A percentile compares a stretch with the other conserved stretches of the same genome.
These are phyloP conservation scores for Leucophenga maculata DNA, from an alignment of 2,888 invertebrate genomes.

Conservation along the genomic window DNA sequence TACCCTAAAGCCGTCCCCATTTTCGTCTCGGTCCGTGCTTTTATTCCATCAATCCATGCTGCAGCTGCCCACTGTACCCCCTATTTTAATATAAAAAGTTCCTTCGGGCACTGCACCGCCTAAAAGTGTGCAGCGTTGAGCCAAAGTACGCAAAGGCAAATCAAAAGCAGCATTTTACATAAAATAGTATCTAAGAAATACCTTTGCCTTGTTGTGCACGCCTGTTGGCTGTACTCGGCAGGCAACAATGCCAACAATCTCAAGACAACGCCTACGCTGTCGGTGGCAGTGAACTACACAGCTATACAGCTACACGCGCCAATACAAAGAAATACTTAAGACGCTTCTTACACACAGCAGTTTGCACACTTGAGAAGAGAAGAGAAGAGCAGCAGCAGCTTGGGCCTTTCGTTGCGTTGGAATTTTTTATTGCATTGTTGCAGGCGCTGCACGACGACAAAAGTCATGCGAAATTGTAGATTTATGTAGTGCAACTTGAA, in stretches of 20 bases:
- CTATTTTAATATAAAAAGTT: constrained; percentile 50
- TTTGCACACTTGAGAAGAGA: no score
- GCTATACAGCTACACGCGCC: constrained; percentile 15
- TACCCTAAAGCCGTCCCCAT: no score
- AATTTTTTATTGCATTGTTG: constrained; percentile 20
- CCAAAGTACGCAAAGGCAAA: constrained; percentile 42
- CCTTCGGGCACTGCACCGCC: constrained; percentile 22
- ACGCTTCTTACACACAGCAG: no score
- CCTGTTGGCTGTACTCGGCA: not conserved
- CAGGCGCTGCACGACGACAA: constrained; percentile 2
- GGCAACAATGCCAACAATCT: constrained; percentile 5
- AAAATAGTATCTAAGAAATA: constrained; percentile 5
- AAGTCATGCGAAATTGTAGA: constrained; percentile 9
- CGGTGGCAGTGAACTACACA: constrained; percentile 10
- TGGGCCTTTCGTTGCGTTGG: not conserved
- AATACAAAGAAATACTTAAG: not conserved
- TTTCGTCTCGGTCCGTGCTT: no score
- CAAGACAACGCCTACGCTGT: constrained; percentile 30
- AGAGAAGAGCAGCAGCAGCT: no score
- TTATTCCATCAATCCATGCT: no score
- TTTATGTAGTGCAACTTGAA: not conserved
- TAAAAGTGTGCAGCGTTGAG: constrained; percentile 36
- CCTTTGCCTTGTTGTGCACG: constrained; percentile 24
- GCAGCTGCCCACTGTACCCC: no score
- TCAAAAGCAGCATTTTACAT: constrained; percentile 40